Base-by-base conservation (phyloP, 2,797 vertebrate species). In the Lateolabrax maculatus region DNA sequence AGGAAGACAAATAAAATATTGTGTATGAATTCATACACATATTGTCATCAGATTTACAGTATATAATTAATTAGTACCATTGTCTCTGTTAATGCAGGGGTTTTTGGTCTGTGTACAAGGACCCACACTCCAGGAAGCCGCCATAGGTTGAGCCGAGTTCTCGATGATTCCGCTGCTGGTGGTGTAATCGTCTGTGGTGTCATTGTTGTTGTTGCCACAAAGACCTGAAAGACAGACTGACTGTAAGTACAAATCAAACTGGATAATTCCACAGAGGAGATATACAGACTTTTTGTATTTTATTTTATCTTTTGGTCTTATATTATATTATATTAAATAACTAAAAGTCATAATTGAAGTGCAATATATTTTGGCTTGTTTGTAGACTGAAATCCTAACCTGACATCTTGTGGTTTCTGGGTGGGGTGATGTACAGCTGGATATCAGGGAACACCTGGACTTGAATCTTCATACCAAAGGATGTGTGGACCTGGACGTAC, bases 161-260 rank as follows among this genome's bases (percentile, higher is more conserved):
- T 97, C 96, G 15, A 93, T 39, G 68, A 97, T 97, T 6, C 94
- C 90, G 56, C 94, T 94, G 83, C 93, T 95, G 53, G 95, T 93
- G 76, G 91, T 94, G 84, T 96, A 97, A 80, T 97, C 96, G 23
- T 97, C 96, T 7, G 89, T 95, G 9, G 92, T 94, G 78, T 95
- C 94, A 18, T 84, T 87, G 81, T 97, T 97, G 63, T 85, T 89
- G 86, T 96, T 96, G 25, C 96, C 96, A 84, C 97, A 97, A 44
- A 97, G 95, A 43, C 96, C 96, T 97, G 48, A 81, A 43, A 21
- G 11, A 82, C 0, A 46, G 21, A 70, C 9, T 19, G 9, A 49
- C 15, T 41, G 2, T 16, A 18, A 49, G 11, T 3, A 41, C 18
- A 43, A 3, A 19, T 48, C 27, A 21, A 55, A 44, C 13, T 25